Conservation (phyloP, 2,113 vertebrate genomes). For the Arenaria interpres region DNA sequence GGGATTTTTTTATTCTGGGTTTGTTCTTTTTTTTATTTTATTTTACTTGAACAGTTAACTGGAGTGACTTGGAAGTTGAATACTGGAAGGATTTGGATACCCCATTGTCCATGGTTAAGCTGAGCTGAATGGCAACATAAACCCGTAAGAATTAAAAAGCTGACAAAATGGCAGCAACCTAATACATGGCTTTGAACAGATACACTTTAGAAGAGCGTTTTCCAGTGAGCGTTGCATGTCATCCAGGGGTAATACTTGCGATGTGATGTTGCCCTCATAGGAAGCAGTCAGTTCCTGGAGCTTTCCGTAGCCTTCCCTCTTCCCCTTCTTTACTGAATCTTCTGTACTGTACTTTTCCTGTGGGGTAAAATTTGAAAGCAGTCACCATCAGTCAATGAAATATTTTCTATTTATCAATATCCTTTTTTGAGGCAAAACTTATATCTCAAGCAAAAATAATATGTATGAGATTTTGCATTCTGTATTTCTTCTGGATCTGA, state of each 20-base stretch:
- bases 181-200: fast-evolving
- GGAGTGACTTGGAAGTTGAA: neutral
- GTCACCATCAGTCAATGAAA: neutral
- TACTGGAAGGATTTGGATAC: neutral
- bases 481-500: neutral
- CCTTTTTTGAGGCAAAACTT: neutral
- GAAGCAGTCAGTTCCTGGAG: neutral
- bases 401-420: conserved; percentile 1
- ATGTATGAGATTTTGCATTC: neutral
- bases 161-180: neutral
- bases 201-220: neutral
- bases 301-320: neutral
- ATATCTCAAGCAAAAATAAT: neutral
- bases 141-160: neutral
- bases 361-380: neutral
- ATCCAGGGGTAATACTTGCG: neutral
- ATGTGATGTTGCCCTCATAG: neutral
- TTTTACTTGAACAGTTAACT: neutral
- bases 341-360: neutral
- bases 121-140: neutral
- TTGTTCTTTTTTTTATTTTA: neutral
- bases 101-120: neutral
- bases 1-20: neutral
- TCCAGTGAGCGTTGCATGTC: fast-evolving
- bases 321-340: neutral